Base-by-base conservation (phyloP, 2,113 vertebrate species). In the Amazona vittata region DNA sequence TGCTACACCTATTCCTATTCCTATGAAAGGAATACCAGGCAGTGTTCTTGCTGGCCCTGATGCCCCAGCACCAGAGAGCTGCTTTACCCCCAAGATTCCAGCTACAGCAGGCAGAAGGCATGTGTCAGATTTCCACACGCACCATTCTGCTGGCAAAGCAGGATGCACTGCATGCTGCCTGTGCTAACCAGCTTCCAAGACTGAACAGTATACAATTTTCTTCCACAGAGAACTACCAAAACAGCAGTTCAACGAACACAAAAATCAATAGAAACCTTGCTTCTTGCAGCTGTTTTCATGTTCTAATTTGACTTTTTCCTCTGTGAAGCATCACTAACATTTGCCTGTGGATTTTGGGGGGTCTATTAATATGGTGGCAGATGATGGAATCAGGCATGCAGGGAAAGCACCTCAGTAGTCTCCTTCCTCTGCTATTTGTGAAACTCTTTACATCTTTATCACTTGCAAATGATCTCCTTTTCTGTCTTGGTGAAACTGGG, bases 381-480 rank as follows among this genome's bases (percentile, higher is more conserved):
- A 28, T 79, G 18, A 46, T 52, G 46, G 15, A 46, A 43, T 22
- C 44, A 65, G 29, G n/a, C 15, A 69, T 0, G 2, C 11, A 17
- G 25, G 35, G 31, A 67, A 82, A 75, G 16, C 41, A 57, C 20
- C 26, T 60, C 13, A 49, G 3, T 13, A 31, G 10, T 5, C 63
- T 60, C 44, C 50, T 5, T 68, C 26, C 26, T 25, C 25, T 8
- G 64, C 59, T 46, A 59, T 33, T 11, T 7, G 1, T 16, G 25
- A 70, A 78, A 35, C 14, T 62, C 14, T 0, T 35, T 43, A 39
- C 25, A 50, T 5, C 19, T 13, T 12, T 2, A n/a, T 7, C 24
- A 1, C 14, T 46, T 4, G 5, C 0, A 5, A 26, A 21, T 1
- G 0, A 29, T 11, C 8, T 15, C 24, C n/a, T 73, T 33, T 80